These are phyloP conservation scores for Amorpha juglandis DNA, from an alignment of 2,888 invertebrate genomes.

Conservation along the genomic window DNA sequence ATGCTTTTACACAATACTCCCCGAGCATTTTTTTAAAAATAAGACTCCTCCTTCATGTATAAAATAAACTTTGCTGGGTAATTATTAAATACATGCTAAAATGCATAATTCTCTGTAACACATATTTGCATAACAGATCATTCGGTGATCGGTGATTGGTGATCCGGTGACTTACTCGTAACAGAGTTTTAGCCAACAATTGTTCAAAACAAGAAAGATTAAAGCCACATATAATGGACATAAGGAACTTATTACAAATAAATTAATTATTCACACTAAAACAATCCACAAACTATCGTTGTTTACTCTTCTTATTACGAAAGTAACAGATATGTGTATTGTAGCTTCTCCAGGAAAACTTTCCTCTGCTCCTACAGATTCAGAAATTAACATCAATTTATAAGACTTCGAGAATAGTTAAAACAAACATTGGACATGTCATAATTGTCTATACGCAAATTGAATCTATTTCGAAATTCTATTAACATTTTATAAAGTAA, in stretches of 20 bases:
- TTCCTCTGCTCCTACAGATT: slow-evolving; percentile 18
- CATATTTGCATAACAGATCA: too few relatives aligned
- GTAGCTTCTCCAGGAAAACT: neutral
- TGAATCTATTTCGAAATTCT: neutral
- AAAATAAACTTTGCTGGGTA: too few relatives aligned
- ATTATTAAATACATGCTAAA: too few relatives aligned
- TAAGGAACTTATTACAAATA: neutral
- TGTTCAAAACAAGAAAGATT: too few relatives aligned
- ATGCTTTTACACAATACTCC: too few relatives aligned
- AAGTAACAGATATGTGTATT: slow-evolving; percentile 20
- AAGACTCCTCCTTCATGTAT: too few relatives aligned
- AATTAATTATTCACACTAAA: neutral
- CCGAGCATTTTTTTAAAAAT: too few relatives aligned
- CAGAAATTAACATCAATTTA: slow-evolving; percentile 11
- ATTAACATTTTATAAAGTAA: neutral
- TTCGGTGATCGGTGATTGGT: too few relatives aligned
- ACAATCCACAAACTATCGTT: slow-evolving; percentile 4
- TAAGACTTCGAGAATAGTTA: neutral
- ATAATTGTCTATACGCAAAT: neutral
- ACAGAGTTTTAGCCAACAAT: too few relatives aligned
- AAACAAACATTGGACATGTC: neutral
- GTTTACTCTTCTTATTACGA: slow-evolving; percentile 14
- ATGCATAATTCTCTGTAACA: too few relatives aligned
- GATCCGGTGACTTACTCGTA: too few relatives aligned
- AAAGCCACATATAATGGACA: neutral